Evolutionary conservation across 2,113 vertebrate species (phyloP).

Genomic region (Saccopteryx bilineata): DNA sequence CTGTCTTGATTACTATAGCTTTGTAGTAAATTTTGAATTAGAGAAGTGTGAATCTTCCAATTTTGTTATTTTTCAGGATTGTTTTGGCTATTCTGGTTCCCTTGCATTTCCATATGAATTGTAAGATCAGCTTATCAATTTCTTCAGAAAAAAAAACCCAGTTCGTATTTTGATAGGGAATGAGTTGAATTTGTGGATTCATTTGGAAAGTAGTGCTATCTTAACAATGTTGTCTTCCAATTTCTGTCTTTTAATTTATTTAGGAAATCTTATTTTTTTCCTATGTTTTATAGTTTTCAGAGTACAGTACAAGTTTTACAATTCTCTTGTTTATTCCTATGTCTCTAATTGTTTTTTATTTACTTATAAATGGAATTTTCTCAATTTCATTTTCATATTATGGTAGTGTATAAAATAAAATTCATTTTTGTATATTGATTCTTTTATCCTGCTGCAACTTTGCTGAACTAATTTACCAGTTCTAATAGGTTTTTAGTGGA

Average conservation of each 20-base stretch:
- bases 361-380: not conserved
- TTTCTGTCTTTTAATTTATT: constrained; percentile 48
- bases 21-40: constrained; percentile 54
- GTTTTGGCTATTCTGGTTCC: not conserved
- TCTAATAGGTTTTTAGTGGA: constrained; percentile 21
- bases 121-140: constrained; percentile 53
- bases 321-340: not conserved
- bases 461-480: constrained; percentile 13
- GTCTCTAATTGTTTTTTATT: constrained; percentile 21
- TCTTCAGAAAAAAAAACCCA: not conserved
- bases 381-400: constrained; percentile 34
- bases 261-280: constrained; percentile 14
- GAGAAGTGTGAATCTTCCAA: constrained; percentile 17
- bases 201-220: not conserved
- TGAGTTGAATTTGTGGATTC: constrained; percentile 20
- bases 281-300: constrained; percentile 33
- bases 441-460: not conserved
- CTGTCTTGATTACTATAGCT: constrained; percentile 20
- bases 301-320: not conserved
- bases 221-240: not conserved
- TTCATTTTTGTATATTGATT: not conserved
- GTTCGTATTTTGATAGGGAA: constrained; percentile 14
- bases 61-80: constrained; percentile 63
- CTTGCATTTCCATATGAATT: not conserved
- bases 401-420: not conserved